Percentiles rank a stretch among this genome's conserved stretches.
phyloP scores from a whole-genome alignment of 1,140 invertebrate species.

The Anoplophora glabripennis region DNA sequence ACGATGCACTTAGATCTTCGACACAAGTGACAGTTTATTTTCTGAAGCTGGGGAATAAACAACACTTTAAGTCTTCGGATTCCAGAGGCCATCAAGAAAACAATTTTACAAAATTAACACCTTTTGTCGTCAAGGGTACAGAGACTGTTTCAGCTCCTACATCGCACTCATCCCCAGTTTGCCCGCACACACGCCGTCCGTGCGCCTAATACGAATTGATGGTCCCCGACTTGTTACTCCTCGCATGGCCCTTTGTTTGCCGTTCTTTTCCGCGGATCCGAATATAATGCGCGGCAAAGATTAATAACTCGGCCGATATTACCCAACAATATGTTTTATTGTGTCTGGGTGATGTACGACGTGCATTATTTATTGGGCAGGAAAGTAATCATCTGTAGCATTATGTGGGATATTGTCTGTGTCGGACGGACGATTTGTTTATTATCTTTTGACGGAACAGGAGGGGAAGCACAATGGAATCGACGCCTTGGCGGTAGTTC shows the following conservation, averaged over 20 bases:
- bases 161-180: constrained; percentile 3
- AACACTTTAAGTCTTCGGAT: no score
- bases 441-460: no score
- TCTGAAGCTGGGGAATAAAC: no score
- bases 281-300: constrained; percentile 11
- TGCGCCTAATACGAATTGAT: constrained; percentile 16
- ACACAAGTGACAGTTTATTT: no score
- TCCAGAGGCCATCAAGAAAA: no score
- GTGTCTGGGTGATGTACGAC: neutral
- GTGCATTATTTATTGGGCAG: neutral
- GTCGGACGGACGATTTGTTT: neutral
- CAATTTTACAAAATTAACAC: no score
- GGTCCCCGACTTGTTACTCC: constrained; percentile 12
- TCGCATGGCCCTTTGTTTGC: constrained; percentile 11
- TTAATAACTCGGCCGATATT: constrained; percentile 12
- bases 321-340: constrained; percentile 16
- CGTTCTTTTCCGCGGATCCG: constrained; percentile 6
- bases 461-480: no score
- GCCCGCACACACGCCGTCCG: constrained; percentile 1
- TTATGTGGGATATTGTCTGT: neutral
- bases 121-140: no score
- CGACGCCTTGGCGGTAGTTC: no score
- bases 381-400: neutral
- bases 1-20: no score
- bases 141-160: no score